Evolutionary conservation across 2,888 invertebrate genomes (phyloP).

Genomic region (Drosophila niveifrons): DNA sequence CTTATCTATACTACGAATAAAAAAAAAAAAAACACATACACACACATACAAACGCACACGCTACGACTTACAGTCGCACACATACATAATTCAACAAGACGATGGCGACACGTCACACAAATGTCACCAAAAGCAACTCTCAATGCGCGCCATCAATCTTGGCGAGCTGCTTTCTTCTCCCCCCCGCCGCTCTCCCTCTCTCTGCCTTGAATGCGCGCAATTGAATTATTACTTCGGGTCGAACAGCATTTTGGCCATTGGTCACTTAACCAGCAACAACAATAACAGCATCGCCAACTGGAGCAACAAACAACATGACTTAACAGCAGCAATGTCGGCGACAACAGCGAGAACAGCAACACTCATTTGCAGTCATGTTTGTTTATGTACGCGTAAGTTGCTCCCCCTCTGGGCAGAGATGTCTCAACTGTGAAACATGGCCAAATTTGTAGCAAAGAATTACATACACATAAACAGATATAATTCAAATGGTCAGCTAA

Average conservation of each 20-base stretch:
- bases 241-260: constrained; percentile 69
- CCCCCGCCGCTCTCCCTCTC: constrained; percentile 7
- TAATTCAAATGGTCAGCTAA: not conserved
- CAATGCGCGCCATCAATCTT: constrained; percentile 79
- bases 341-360: constrained; percentile 47
- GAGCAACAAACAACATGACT: constrained; percentile 48
- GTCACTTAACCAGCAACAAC: constrained; percentile 67
- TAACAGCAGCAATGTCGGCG: constrained; percentile 55
- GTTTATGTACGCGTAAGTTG: constrained; percentile 45
- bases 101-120: constrained; percentile 78
- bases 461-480: not conserved
- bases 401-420: constrained; percentile 33
- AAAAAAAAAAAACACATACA: too few relatives aligned
- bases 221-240: constrained; percentile 78
- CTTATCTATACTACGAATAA: too few relatives aligned
- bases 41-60: constrained; percentile 2
- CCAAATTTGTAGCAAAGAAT: constrained; percentile 14
- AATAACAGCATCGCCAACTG: constrained; percentile 13
- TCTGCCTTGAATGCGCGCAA: constrained; percentile 53
- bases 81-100: constrained; percentile 72
- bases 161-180: constrained; percentile 21
- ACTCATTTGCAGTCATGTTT: constrained; percentile 78
- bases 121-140: constrained; percentile 78
- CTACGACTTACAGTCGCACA: constrained; percentile 25
- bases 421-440: constrained; percentile 24